These are phyloP conservation scores for Acrobasis consociella DNA, from an alignment of 2,888 invertebrate genomes.

Conservation along the genomic window DNA sequence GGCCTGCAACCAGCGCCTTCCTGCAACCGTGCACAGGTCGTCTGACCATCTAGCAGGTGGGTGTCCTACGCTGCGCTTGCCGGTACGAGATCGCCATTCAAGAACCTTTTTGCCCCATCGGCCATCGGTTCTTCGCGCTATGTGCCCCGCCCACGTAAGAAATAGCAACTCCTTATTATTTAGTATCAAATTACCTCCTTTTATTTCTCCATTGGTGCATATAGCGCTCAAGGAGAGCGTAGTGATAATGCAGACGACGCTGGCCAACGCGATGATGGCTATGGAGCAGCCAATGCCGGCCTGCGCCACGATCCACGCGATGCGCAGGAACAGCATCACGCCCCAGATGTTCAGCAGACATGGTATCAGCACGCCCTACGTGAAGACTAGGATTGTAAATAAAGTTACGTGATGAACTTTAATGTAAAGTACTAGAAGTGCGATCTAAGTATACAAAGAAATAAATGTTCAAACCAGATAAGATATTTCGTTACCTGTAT, in stretches of 20 bases:
- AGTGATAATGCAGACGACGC: constrained; percentile 91
- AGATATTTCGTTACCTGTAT: constrained; percentile 78
- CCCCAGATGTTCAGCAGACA: constrained; percentile 99
- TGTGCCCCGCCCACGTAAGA: too few species aligned
- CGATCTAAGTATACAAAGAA: too few species aligned
- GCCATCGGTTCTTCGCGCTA: too few species aligned
- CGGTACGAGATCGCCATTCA: too few species aligned
- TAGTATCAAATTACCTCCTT: constrained; percentile 89
- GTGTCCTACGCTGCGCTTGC: too few species aligned
- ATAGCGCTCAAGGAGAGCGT: constrained; percentile 94
- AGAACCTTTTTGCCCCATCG: too few species aligned
- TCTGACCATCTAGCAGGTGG: too few species aligned
- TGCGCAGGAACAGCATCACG: constrained; percentile 98
- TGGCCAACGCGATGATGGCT: constrained; percentile 85
- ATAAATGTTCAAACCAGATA: not conserved
- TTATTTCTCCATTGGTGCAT: constrained; percentile 98
- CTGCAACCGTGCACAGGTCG: too few species aligned
- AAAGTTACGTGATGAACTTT: too few species aligned
- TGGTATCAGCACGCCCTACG: constrained; percentile 93
- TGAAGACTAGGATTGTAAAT: not conserved
- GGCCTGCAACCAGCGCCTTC: too few species aligned
- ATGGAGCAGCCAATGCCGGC: constrained; percentile 92
- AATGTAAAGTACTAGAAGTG: too few species aligned
- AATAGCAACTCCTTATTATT: too few species aligned
- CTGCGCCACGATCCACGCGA: constrained; percentile 98